Conservation (phyloP, 2,797 vertebrate species). For the Xenops minutus region DNA sequence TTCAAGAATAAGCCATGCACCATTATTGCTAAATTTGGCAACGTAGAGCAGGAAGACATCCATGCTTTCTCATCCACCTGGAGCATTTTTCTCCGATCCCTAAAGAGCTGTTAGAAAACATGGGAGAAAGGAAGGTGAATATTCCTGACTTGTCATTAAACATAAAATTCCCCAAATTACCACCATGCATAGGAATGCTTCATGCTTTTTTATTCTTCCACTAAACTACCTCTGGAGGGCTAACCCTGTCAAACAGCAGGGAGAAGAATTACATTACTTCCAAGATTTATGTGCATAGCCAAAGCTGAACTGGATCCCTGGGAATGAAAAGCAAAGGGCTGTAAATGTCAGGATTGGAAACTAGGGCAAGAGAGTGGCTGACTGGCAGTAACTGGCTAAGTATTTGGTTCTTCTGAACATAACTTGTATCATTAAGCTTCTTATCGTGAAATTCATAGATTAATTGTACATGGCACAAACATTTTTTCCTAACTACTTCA, state of each 20-base stretch:
- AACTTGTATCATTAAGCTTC: neutral
- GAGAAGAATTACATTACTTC: neutral
- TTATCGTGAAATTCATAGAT: neutral
- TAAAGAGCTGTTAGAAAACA: neutral
- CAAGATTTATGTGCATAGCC: conserved; percentile 10
- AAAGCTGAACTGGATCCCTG: neutral
- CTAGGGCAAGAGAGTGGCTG: neutral
- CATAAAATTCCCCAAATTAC: neutral
- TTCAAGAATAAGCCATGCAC: neutral
- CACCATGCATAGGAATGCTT: neutral
- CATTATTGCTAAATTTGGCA: neutral
- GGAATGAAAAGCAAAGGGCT: conserved; percentile 26
- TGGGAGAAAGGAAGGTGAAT: neutral
- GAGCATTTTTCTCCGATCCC: neutral
- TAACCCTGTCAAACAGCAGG: neutral
- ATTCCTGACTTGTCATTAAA: neutral
- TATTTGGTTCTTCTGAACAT: neutral
- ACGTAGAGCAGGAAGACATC: neutral
- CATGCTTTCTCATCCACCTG: neutral
- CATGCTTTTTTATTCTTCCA: neutral
- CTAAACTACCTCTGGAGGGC: conserved; percentile 11
- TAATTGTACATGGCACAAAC: neutral
- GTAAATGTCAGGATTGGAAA: conserved; percentile 1
- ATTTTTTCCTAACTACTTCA: conserved; percentile 50
- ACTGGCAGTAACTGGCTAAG: neutral